These are phyloP conservation scores for Colistium nudipinnis DNA, from an alignment of 2,113 vertebrate species.

Conservation along the genomic window DNA sequence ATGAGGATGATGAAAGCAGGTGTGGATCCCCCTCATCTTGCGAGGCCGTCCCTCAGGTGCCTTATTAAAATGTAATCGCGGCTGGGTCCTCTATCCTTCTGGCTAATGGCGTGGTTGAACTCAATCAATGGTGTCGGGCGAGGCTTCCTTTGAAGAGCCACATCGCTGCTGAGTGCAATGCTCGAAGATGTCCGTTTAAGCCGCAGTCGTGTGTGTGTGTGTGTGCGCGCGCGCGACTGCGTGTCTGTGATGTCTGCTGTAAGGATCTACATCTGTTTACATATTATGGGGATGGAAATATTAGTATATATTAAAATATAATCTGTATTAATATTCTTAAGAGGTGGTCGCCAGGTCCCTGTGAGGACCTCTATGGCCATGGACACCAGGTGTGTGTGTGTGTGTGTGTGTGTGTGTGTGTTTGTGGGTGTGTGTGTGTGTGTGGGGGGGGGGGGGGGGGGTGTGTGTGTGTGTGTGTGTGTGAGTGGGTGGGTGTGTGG, in stretches of 20 bases:
- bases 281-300: no score
- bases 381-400: slow-evolving; percentile 13
- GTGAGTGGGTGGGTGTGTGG: neutral
- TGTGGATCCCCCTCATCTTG: slow-evolving; percentile 66
- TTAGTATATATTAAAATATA: no score
- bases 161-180: slow-evolving; percentile 38
- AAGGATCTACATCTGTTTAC: no score
- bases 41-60: slow-evolving; percentile 66
- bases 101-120: slow-evolving; percentile 58
- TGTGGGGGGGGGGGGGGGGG: no score
- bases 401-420: neutral
- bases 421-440: neutral
- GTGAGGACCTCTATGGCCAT: no score
- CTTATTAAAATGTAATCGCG: slow-evolving; percentile 75
- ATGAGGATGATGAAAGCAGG: slow-evolving; percentile 72
- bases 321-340: no score
- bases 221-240: neutral
- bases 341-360: no score
- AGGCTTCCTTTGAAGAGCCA: slow-evolving; percentile 60
- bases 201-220: slow-evolving; percentile 13
- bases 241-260: no score
- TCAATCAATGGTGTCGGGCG: slow-evolving; percentile 43
- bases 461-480: no score
- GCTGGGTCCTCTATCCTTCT: slow-evolving; percentile 47
- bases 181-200: slow-evolving; percentile 36